Conservation (phyloP, 2,888 invertebrate species). For the Cryptus viduatorius region DNA sequence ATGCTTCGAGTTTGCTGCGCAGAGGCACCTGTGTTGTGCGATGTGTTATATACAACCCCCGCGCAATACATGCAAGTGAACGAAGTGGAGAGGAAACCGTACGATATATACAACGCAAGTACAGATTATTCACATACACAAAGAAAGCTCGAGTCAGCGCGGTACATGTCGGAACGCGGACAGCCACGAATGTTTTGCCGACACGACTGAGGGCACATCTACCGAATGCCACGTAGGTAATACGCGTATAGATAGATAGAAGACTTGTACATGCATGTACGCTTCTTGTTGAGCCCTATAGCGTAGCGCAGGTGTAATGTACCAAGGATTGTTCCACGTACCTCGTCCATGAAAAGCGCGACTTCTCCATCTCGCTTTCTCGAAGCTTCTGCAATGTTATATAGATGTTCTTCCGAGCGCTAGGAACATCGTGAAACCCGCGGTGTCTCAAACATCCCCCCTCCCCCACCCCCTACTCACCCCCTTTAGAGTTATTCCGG, state of each 20-base stretch:
- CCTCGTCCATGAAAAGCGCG: slow-evolving; percentile 17
- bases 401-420: not conserved
- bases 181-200: slow-evolving; percentile 22
- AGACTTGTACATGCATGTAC: slow-evolving; percentile 1
- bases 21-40: not conserved
- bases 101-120: not conserved
- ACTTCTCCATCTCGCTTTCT: slow-evolving; percentile 23
- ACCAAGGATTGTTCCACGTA: slow-evolving; percentile 39
- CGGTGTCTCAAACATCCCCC: slow-evolving; percentile 17
- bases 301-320: slow-evolving; percentile 49
- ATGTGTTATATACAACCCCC: not conserved
- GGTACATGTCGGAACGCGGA: slow-evolving; percentile 11
- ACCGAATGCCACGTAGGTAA: slow-evolving; percentile 9
- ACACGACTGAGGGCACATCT: slow-evolving; percentile 13
- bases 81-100: slow-evolving; percentile 12
- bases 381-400: slow-evolving; percentile 5
- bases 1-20: slow-evolving; percentile 6
- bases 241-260: slow-evolving; percentile 4
- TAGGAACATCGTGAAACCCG: not conserved
- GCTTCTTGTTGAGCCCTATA: slow-evolving; percentile 10
- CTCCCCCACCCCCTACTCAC: no score
- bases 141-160: slow-evolving; percentile 19
- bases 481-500: slow-evolving; percentile 16
- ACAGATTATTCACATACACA: not conserved
- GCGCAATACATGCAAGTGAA: not conserved